A percentile compares a stretch with the other conserved stretches of the same genome.
Conservation (phyloP, 2,888 invertebrate species). For the Pterostichus madidus region DNA sequence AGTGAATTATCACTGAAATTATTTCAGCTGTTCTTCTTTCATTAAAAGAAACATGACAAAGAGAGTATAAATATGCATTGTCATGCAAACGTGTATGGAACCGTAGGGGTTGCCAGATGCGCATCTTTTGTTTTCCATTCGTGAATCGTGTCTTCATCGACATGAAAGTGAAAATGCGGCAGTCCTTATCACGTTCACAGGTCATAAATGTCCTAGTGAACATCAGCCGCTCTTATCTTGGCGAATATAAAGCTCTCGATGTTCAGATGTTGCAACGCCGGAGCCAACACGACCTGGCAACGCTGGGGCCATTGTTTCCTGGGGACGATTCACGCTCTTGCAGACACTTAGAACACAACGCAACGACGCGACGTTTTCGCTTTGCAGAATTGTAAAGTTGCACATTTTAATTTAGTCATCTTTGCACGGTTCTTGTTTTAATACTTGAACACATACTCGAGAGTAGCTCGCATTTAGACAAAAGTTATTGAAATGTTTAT, state of each 20-base stretch:
- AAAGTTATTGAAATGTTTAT: slow-evolving; percentile 41
- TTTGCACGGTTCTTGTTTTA: slow-evolving; percentile 17
- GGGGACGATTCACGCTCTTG: slow-evolving; percentile 13
- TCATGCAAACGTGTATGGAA: slow-evolving; percentile 46
- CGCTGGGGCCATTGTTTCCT: slow-evolving; percentile 25
- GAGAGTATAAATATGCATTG: slow-evolving; percentile 33
- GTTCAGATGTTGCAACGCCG: slow-evolving; percentile 11
- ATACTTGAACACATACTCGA: slow-evolving; percentile 33
- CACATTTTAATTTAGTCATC: slow-evolving; percentile 40
- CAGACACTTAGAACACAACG: background rate
- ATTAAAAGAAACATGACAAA: slow-evolving; percentile 43
- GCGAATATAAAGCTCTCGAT: slow-evolving; percentile 57
- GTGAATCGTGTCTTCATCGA: slow-evolving; percentile 54
- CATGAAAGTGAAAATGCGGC: slow-evolving; percentile 60
- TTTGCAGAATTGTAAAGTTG: slow-evolving; percentile 36
- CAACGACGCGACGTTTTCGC: slow-evolving; percentile 1
- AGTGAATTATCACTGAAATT: slow-evolving; percentile 15
- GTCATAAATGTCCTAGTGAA: slow-evolving; percentile 60
- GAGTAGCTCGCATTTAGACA: slow-evolving; percentile 13
- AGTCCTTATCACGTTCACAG: slow-evolving; percentile 53
- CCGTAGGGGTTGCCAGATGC: slow-evolving; percentile 19
- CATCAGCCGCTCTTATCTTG: slow-evolving; percentile 56
- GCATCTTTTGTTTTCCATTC: slow-evolving; percentile 58
- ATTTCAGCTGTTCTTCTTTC: slow-evolving; percentile 13
- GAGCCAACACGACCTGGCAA: background rate